Conservation (phyloP, 2,888 invertebrate genomes). For the Eugnorisma glareosa region DNA sequence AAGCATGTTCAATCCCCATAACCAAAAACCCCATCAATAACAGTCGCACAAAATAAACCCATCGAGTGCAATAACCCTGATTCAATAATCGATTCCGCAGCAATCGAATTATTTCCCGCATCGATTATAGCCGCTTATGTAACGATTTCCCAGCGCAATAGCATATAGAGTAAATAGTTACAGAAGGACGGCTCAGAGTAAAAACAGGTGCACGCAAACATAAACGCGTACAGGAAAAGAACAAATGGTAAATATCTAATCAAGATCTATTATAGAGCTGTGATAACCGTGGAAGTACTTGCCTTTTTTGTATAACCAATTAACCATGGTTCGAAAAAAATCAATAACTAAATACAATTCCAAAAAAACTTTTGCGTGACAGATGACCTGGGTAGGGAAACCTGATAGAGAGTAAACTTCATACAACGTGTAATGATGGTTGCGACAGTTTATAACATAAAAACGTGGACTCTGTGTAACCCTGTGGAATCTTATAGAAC, state of each 20-base stretch:
- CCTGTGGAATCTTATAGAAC: too few relatives aligned
- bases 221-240: neutral
- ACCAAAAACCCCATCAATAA: constrained; percentile 21
- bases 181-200: constrained; percentile 6
- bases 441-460: neutral
- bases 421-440: neutral
- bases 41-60: constrained; percentile 5
- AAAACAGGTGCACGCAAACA: neutral
- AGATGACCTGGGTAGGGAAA: neutral
- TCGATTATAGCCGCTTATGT: constrained; percentile 52
- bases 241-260: too few relatives aligned
- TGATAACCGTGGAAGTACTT: neutral
- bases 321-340: neutral
- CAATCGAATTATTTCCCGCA: constrained; percentile 55
- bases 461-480: neutral
- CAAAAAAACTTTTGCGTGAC: neutral
- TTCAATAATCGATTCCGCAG: constrained; percentile 54
- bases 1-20: neutral
- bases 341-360: neutral
- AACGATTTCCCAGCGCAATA: constrained; percentile 40
- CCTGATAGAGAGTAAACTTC: neutral
- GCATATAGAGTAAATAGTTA: neutral
- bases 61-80: constrained; percentile 44
- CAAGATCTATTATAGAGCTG: neutral
- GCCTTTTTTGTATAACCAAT: too few relatives aligned